Evolutionary conservation across 2,113 vertebrate genomes (phyloP).

Genomic region (Peromyscus californicus): DNA sequence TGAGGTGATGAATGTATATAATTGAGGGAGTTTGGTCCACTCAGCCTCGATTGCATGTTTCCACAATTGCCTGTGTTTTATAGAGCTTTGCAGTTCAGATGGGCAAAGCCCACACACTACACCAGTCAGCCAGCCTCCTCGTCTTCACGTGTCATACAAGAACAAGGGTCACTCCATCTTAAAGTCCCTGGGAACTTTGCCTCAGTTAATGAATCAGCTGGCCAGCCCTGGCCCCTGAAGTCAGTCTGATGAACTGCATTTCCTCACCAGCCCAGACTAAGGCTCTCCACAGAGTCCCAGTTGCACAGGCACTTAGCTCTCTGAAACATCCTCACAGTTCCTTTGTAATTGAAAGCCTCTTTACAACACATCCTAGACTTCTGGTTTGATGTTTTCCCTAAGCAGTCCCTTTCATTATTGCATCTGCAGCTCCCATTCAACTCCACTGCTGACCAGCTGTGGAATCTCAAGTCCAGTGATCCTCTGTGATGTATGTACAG

Average conservation of each 20-base stretch:
- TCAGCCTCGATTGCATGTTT: neutral
- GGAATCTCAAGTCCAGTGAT: neutral
- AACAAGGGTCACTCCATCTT: neutral
- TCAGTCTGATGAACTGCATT: neutral
- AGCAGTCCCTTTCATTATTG: neutral
- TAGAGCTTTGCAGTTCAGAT: neutral
- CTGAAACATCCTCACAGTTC: neutral
- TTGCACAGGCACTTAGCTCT: neutral
- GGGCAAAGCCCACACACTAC: neutral
- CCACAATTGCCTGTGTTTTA: neutral
- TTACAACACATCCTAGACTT: constrained; percentile 29
- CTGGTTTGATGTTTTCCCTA: neutral
- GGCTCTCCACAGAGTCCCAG: constrained; percentile 11
- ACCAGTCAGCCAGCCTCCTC: neutral
- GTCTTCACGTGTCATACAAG: neutral
- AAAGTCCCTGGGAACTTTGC: neutral
- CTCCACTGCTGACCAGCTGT: neutral
- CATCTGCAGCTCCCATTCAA: neutral
- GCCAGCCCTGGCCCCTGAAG: neutral
- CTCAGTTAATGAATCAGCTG: neutral
- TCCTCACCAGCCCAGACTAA: neutral
- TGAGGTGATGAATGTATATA: neutral
- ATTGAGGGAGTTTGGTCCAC: neutral
- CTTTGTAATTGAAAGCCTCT: constrained; percentile 59
- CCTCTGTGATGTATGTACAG: neutral